phyloP scores from a whole-genome alignment of 1,140 invertebrate species.

The Cotesia glomerata region DNA sequence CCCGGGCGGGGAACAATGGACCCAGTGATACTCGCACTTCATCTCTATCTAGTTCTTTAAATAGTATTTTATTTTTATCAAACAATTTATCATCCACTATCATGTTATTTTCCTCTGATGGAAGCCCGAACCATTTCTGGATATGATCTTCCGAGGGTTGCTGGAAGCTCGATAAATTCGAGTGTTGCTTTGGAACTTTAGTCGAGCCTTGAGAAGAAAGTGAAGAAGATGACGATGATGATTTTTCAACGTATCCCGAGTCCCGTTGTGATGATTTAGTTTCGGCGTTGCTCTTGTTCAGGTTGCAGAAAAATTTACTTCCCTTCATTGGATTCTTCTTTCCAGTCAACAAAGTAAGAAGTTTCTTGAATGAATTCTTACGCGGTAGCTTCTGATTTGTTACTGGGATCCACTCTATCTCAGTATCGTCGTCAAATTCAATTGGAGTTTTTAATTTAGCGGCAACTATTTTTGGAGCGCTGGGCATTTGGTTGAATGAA shows the following conservation, averaged over 20 bases:
- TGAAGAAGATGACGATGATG: slow-evolving; percentile 29
- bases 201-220: too few species aligned
- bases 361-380: slow-evolving; percentile 43
- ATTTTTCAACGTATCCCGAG: slow-evolving; percentile 43
- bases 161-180: slow-evolving; percentile 26
- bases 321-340: slow-evolving; percentile 8
- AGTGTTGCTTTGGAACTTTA: too few species aligned
- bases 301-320: slow-evolving; percentile 28
- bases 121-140: too few species aligned
- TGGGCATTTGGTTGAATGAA: slow-evolving; percentile 4
- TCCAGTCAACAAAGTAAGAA: slow-evolving; percentile 34
- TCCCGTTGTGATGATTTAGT: slow-evolving; percentile 29
- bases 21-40: slow-evolving; percentile 34
- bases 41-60: slow-evolving; percentile 40
- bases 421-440: slow-evolving; percentile 41
- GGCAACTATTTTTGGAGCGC: slow-evolving; percentile 37
- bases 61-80: slow-evolving; percentile 21
- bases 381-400: slow-evolving; percentile 40
- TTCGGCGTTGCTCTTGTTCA: slow-evolving; percentile 28
- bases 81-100: neutral
- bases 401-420: slow-evolving; percentile 44
- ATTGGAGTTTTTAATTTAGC: slow-evolving; percentile 47
- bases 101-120: too few species aligned
- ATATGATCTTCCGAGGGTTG: neutral
- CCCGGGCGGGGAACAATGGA: slow-evolving; percentile 5